These are phyloP conservation scores for Syngnathus acus DNA, from an alignment of 2,797 vertebrate genomes.

Conservation along the genomic window DNA sequence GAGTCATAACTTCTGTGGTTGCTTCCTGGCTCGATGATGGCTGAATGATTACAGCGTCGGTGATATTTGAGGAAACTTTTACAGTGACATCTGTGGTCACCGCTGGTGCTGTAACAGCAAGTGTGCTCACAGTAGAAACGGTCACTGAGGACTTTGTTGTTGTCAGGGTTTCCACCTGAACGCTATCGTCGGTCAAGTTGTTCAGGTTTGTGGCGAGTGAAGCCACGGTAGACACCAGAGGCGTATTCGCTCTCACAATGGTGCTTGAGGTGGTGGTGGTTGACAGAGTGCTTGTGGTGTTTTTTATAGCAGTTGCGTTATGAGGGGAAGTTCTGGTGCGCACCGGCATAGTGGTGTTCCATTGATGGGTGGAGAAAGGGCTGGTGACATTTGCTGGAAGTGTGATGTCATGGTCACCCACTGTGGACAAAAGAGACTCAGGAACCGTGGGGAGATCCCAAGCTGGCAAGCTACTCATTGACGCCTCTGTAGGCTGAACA, in stretches of 20 bases:
- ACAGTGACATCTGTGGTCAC: constrained; percentile 14
- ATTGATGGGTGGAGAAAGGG: constrained; percentile 61
- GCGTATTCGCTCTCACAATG: constrained; percentile 42
- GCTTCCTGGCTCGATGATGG: constrained; percentile 58
- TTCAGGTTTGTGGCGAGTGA: constrained; percentile 44
- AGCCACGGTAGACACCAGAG: constrained; percentile 11
- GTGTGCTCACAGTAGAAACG: constrained; percentile 38
- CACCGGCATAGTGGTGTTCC: constrained; percentile 53
- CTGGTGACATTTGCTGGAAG: constrained; percentile 69
- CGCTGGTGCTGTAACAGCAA: constrained; percentile 23
- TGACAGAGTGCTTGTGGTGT: constrained; percentile 20
- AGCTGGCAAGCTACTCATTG: constrained; percentile 67
- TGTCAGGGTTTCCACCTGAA: constrained; percentile 55
- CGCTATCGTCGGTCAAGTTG: constrained; percentile 53
- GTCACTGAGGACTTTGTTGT: constrained; percentile 45
- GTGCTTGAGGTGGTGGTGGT: constrained; percentile 26
- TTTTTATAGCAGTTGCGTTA: constrained; percentile 15
- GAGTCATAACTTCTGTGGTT: constrained; percentile 48
- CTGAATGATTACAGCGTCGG: constrained; percentile 49
- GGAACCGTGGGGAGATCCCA: constrained; percentile 75
- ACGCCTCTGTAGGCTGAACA: constrained; percentile 73
- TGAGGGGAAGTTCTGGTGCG: constrained; percentile 37
- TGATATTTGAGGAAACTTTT: constrained; percentile 8
- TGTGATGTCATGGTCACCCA: constrained; percentile 70
- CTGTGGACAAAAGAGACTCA: constrained; percentile 70